phyloP scores from a whole-genome alignment of 2,797 vertebrate species.

The Gadopsis marmoratus region DNA sequence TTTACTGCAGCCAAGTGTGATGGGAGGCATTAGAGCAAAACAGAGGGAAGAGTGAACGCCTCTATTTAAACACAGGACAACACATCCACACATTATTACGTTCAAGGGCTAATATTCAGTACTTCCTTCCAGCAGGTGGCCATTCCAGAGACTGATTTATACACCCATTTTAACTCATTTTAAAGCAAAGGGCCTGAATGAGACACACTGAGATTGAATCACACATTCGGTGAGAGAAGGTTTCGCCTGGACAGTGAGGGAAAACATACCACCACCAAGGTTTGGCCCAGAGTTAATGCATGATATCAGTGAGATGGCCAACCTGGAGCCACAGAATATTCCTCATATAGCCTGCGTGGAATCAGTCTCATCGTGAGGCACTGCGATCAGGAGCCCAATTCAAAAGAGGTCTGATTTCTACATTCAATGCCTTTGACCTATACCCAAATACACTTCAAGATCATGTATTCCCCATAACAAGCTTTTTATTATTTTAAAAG shows the following conservation, averaged over 20 bases:
- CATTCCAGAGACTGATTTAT: not conserved
- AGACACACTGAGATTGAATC: not conserved
- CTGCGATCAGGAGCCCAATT: not conserved
- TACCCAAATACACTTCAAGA: not conserved
- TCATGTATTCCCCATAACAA: not conserved
- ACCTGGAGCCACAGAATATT: not conserved
- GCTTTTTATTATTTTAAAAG: slow-evolving; percentile 4
- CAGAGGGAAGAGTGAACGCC: not conserved
- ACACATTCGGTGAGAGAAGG: not conserved
- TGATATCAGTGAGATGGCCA: not conserved
- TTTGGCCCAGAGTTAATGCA: not conserved
- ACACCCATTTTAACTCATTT: not conserved
- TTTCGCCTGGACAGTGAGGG: not conserved
- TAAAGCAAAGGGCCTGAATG: not conserved
- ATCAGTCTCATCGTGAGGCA: not conserved
- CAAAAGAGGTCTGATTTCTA: not conserved
- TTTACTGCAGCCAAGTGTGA: slow-evolving; percentile 5
- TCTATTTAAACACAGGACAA: not conserved
- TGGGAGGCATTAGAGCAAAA: slow-evolving; percentile 21
- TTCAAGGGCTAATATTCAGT: not conserved
- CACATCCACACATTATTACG: slow-evolving; percentile 1
- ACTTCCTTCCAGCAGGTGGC: not conserved
- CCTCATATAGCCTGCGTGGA: not conserved
- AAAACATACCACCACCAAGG: not conserved
- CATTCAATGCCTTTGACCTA: not conserved